These are phyloP conservation scores for Hozukius guyotensis DNA, from an alignment of 2,797 vertebrate genomes.

Conservation along the genomic window DNA sequence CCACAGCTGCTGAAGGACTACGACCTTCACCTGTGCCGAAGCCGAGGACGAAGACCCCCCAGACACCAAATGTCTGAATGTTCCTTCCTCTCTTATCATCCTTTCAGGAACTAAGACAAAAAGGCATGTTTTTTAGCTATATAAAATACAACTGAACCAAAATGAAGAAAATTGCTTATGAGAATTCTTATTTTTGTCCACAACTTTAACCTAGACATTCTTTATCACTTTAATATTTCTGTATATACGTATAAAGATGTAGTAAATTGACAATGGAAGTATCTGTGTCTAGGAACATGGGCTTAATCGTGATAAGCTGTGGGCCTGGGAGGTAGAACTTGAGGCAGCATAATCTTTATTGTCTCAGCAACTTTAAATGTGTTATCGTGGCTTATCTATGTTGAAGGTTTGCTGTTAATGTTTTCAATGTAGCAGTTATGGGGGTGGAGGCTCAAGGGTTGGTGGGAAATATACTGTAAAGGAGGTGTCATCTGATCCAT, in stretches of 20 bases:
- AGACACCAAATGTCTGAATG: constrained; percentile 32
- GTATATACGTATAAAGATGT: not conserved
- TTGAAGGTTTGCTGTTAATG: not conserved
- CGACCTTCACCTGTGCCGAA: constrained; percentile 72
- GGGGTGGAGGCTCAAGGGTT: not conserved
- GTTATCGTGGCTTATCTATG: not conserved
- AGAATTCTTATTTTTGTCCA: not conserved
- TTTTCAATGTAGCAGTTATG: not conserved
- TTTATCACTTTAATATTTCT: not conserved
- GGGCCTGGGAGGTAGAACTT: not conserved
- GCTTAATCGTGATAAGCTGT: not conserved
- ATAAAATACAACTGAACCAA: not conserved
- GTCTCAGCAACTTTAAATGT: not conserved
- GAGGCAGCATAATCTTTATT: not conserved
- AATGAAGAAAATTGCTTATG: not conserved
- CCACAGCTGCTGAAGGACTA: not conserved
- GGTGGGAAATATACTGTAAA: not conserved
- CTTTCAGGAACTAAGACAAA: not conserved
- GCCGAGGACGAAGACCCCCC: constrained; percentile 67
- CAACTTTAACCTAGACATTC: not conserved
- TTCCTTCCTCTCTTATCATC: not conserved
- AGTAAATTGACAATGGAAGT: not conserved
- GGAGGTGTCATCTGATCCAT: not conserved
- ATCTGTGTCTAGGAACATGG: not conserved
- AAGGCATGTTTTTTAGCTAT: not conserved